Evolutionary conservation across 2,113 vertebrate species (phyloP).

Genomic region (Seriola quinqueradiata): DNA sequence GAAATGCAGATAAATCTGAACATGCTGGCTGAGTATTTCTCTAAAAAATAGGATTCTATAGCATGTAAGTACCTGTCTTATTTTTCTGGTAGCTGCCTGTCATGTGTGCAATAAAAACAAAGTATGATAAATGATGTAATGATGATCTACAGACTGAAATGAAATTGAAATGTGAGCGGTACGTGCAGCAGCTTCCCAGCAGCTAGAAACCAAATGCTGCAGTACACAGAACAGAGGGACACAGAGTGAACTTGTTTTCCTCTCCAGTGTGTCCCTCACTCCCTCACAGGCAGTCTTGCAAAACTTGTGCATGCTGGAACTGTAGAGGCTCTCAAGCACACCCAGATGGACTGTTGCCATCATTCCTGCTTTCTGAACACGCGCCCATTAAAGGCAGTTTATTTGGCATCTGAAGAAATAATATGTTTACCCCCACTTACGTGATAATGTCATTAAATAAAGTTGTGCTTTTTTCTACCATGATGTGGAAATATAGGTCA

Average conservation of each 20-base stretch:
- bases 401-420: not conserved
- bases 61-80: not conserved
- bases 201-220: not conserved
- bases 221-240: not conserved
- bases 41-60: no score
- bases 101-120: not conserved
- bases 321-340: not conserved
- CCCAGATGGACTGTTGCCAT: slow-evolving; percentile 18
- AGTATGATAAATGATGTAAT: not conserved
- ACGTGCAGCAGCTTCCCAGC: not conserved
- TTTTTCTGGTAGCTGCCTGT: not conserved
- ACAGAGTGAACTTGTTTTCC: slow-evolving; percentile 23
- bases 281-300: not conserved
- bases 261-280: not conserved
- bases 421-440: slow-evolving; percentile 1
- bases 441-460: no score
- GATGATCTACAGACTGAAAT: not conserved
- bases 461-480: no score
- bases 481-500: no score
- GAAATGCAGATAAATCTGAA: not conserved
- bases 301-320: slow-evolving; percentile 8
- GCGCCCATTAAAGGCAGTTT: fast-evolving
- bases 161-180: not conserved
- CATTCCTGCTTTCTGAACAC: slow-evolving; percentile 15
- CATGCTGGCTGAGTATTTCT: not conserved